phyloP scores from a whole-genome alignment of 2,888 invertebrate genomes.

The Carabus problematicus region DNA sequence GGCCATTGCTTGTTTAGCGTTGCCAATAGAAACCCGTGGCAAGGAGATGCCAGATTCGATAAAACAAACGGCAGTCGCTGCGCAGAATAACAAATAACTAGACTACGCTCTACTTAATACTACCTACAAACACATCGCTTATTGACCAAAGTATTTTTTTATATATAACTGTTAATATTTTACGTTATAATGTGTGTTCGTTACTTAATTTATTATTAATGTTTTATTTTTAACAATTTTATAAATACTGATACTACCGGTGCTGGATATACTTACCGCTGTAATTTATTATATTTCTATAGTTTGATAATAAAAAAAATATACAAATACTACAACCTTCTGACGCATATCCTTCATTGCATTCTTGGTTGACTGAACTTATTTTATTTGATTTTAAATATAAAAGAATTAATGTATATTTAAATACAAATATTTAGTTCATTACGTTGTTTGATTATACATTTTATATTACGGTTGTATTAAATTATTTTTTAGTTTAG shows the following conservation, averaged over 20 bases:
- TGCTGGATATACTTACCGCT: slow-evolving; percentile 26
- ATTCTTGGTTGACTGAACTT: no score
- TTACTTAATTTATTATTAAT: slow-evolving; percentile 3
- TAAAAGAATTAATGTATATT: no score
- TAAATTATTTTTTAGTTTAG: no score
- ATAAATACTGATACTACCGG: slow-evolving; percentile 14
- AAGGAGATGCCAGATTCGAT: slow-evolving; percentile 67
- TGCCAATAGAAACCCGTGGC: slow-evolving; percentile 87
- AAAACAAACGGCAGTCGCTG: slow-evolving; percentile 28
- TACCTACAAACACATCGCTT: slow-evolving; percentile 18
- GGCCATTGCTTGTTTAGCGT: slow-evolving; percentile 75
- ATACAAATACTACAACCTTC: neutral
- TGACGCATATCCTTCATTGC: no score
- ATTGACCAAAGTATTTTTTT: slow-evolving; percentile 34
- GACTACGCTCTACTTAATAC: neutral
- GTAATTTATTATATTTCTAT: slow-evolving; percentile 1
- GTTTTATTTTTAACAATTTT: slow-evolving; percentile 6
- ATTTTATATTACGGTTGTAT: no score
- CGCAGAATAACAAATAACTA: slow-evolving; percentile 22
- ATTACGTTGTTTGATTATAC: no score
- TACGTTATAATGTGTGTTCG: slow-evolving; percentile 4
- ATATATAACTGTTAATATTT: slow-evolving; percentile 11
- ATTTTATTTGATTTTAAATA: no score
- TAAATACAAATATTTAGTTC: no score
- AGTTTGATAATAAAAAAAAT: no score